phyloP scores from a whole-genome alignment of 2,888 invertebrate genomes.

The Eupsilia transversa region DNA sequence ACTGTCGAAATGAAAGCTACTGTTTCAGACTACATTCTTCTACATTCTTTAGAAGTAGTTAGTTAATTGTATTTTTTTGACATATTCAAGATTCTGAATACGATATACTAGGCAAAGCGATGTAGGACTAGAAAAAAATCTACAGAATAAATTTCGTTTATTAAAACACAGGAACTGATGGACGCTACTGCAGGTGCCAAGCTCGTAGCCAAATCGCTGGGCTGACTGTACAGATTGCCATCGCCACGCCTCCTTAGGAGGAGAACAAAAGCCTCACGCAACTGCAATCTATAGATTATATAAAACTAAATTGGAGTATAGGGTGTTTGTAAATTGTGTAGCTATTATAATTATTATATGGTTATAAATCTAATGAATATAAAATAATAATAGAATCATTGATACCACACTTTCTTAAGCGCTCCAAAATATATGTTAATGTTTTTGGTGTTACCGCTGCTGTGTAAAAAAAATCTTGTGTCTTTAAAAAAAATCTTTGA shows the following conservation, averaged over 20 bases:
- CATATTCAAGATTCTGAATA: neutral
- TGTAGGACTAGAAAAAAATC: neutral
- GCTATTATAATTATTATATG: slow-evolving; percentile 3
- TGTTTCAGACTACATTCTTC: too few relatives aligned
- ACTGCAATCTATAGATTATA: neutral
- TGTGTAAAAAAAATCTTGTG: neutral
- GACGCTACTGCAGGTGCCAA: too few relatives aligned
- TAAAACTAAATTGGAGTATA: slow-evolving; percentile 6
- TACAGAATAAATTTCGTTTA: neutral
- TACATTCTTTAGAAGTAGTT: too few relatives aligned
- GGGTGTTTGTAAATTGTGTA: neutral
- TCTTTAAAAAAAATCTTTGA: too few relatives aligned
- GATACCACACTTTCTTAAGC: slow-evolving; percentile 32
- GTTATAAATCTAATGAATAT: slow-evolving; percentile 52
- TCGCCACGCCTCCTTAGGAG: too few relatives aligned
- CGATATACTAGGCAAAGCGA: neutral
- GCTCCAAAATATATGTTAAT: neutral
- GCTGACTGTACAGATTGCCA: too few relatives aligned
- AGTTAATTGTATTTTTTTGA: neutral
- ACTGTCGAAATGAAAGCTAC: too few relatives aligned
- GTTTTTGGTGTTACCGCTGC: neutral
- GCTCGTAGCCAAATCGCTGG: too few relatives aligned
- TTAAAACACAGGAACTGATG: too few relatives aligned
- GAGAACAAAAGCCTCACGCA: neutral
- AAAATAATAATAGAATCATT: slow-evolving; percentile 40